Evolutionary conservation across 2,888 invertebrate genomes (phyloP), one percentile per base, ranked within the genome.

Genomic region (Diachrysia chrysitis): DNA sequence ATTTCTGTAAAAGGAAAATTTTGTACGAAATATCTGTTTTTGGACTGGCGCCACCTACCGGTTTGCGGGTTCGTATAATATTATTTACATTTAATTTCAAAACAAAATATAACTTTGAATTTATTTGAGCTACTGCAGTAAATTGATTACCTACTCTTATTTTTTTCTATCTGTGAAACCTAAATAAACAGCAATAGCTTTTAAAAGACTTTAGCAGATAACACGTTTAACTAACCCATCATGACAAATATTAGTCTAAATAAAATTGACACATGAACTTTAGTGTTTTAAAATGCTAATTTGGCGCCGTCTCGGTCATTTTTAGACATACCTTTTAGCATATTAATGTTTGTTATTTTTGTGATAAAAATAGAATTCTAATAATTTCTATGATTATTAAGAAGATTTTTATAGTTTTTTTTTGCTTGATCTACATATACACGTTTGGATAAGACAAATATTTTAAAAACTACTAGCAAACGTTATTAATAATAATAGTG

Each of bases 31-130:
- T 67, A 42, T 42, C 42, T 53, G 64, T 71, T 73, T 73, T 72
- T 66, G 64, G 55, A 63, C 69, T 81, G 81, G 83, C 83, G 81
- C 81, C 83, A 57, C 61, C 69, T 78, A 72, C 83, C 69, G 69
- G 83, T 83, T 81, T 60, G 55, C 59, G 25, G 75, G 58, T 64
- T 56, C 46, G 54, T 64, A 65, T 60, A 62, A 9, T 53, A 56
- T n/a, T n/a, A n/a, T 69, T 64, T 19, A 19, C 9, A 51, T 51
- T 19, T n/a, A n/a, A n/a, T 4, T 1, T 42, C n/a, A n/a, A 42
- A 42, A n/a, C 1, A n/a, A 42, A 42, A n/a, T 5, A 42, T 42
- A 42, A 5, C 4, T 32, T 42, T 0, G 2, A 2, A 37, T 4
- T 16, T 32, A 32, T 32, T 10, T 10, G 32, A 10, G 14, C 7